Evolutionary conservation across 2,888 invertebrate genomes (phyloP), one percentile per base, ranked within the genome.

Genomic region (Acanthosepion esculentum): DNA sequence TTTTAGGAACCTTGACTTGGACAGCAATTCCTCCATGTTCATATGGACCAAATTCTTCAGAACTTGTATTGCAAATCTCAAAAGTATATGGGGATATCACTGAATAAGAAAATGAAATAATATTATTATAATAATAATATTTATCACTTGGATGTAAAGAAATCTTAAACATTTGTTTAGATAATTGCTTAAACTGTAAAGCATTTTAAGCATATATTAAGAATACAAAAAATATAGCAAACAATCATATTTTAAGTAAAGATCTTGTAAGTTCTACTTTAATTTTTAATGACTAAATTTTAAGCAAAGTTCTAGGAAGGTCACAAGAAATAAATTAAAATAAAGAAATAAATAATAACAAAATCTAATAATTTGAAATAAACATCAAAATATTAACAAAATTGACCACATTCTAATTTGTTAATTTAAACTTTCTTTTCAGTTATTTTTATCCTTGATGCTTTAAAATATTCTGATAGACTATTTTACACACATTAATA

Each of bases 31-130:
- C 97, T 50, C 97, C 97, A 94, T 96, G 95, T 55, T 96, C 95
- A 95, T 97, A 97, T 4, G 95, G 95, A 20, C 94, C 94, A 95
- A 96, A 97, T 59, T 96, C 96, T 23, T 96, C 95, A 0, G 96
- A 95, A 91, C 95, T 96, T 48, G 97, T 97, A 95, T 97, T 97
- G 96, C 97, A 96, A 92, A 97, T 97, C 93, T 96, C 96, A 95
- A 97, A 97, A 12, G 96, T 95, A 94, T 95, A 96, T 15, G 97
- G 97, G 20, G 97, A 96, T 53, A 97, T 33, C n/a, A 97, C 97
- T 97, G 96, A 94, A 96, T 96, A 26, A 53, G 12, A 33, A 92
- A 92, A 41, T 29, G 8, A 41, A 33, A 48, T 48, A 48, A 48
- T 23, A 50, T 29, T 53, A 15, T 33, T n/a, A n/a, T 15, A 78